A percentile compares a stretch with the other conserved stretches of the same genome.
These are phyloP conservation scores for Cydia amplana DNA, from an alignment of 1,140 invertebrate species.

Conservation along the genomic window DNA sequence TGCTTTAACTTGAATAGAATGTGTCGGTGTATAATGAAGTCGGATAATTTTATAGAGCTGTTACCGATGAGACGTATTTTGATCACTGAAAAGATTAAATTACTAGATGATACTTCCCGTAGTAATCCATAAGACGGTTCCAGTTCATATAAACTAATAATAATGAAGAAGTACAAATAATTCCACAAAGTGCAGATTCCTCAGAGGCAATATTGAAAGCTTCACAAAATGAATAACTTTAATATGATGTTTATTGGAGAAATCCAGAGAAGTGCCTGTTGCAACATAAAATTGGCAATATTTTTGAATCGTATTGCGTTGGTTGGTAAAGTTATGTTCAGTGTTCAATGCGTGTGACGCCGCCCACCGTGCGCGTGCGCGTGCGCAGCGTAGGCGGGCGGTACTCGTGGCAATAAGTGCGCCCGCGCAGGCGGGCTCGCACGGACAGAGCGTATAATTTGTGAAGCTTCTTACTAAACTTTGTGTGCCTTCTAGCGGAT, in stretches of 20 bases:
- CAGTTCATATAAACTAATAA: slow-evolving; percentile 61
- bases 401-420: slow-evolving; percentile 42
- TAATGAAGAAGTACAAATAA: slow-evolving; percentile 72
- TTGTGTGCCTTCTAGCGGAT: slow-evolving; percentile 78
- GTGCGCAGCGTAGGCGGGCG: not conserved
- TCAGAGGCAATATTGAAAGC: slow-evolving; percentile 71
- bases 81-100: slow-evolving; percentile 55
- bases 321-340: slow-evolving; percentile 60
- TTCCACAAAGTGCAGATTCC: slow-evolving; percentile 60
- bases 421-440: slow-evolving; percentile 32
- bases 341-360: slow-evolving; percentile 56
- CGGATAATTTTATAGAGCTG: slow-evolving; percentile 74
- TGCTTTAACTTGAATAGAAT: slow-evolving; percentile 74
- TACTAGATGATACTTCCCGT: slow-evolving; percentile 59
- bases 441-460: slow-evolving; percentile 54
- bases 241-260: slow-evolving; percentile 78
- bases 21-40: slow-evolving; percentile 70
- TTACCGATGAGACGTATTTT: slow-evolving; percentile 67
- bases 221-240: slow-evolving; percentile 75
- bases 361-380: slow-evolving; percentile 36
- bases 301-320: slow-evolving; percentile 76
- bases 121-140: slow-evolving; percentile 60
- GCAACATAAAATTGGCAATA: slow-evolving; percentile 78
- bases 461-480: slow-evolving; percentile 78
- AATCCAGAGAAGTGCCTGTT: slow-evolving; percentile 79